Evolutionary conservation across 1,140 invertebrate species (phyloP), one percentile per base, ranked within the genome.

Genomic region (Prorops nasuta): DNA sequence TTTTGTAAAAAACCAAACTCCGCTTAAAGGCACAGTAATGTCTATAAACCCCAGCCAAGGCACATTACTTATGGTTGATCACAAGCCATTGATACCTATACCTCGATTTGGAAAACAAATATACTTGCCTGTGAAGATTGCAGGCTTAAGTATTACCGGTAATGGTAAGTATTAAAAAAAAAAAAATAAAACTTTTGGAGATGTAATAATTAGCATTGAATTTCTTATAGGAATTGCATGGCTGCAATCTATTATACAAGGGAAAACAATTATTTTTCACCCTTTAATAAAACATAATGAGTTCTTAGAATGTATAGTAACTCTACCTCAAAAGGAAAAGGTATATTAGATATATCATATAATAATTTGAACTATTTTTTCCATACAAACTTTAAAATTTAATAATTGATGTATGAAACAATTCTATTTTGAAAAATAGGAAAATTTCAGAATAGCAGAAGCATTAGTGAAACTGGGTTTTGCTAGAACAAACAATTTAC

Each of bases 111-210:
- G 58, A 41, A 53, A 57, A 24, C 22, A 51, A n/a, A 71, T 67
- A 20, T 61, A 72, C 55, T 64, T 82, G 56, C 80, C 80, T 3
- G 61, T 81, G n/a, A 81, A 79, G 68, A 69, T 81, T 43, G 72
- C 78, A 40, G 78, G 76, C 24, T 67, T 82, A 16, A 54, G 80
- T 37, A 49, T 81, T 12, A 74, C 61, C 34, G 63, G 67, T 48
- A 66, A 79, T 56, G 80, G 80, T 71, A 59, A 39, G 47, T 62
- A 34, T 39, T 45, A n/a, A 51, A 54, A 14, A 44, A 20, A 20
- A 12, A 17, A 31, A 14, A 51, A 16, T 16, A 31, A 3, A 24
- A 34, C 32, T 45, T 41, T 14, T 10, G 42, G 28, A 46, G 32
- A 49, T 49, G 36, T 9, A 15, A n/a, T 46, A 47, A 19, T 39